Base-by-base conservation (phyloP, 2,113 vertebrate species). In the Uria aalge region DNA sequence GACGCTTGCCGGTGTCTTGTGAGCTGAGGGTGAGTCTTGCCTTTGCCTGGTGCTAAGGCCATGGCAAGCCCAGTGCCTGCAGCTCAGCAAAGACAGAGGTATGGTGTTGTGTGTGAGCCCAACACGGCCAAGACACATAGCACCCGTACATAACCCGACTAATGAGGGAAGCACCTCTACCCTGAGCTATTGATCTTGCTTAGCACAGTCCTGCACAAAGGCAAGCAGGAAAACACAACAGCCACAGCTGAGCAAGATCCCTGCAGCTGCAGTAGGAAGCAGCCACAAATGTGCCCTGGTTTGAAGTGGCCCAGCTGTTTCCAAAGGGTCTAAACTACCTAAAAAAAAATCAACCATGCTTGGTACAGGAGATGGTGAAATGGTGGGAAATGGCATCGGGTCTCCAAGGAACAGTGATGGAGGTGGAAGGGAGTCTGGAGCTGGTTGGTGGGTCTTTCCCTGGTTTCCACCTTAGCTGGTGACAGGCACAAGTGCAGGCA, bases 121-220 rank as follows among this genome's bases (percentile, higher is more conserved):
- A 32, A 12, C 40, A 14, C 30, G 9, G 43, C 41, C 1, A 5
- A 74, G 64, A 38, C 15, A 67, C 6, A 3, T 26, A 34, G 36
- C 56, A 83, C 1, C 26, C 10, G 1, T 5, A 15, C 3, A 15
- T 38, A 60, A 45, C 11, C 45, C 2, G 1, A 7, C 16, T 17
- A 5, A 72, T 6, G 48, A 79, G 53, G 43, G 27, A 72, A 75
- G 36, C 48, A 36, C 11, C 48, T 22, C 73, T 50, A 3, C 63
- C 38, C 53, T 2, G 4, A 73, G 56, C 67, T 57, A 8, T 3
- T 57, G 56, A 62, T 52, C 11, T 59, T 59, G 18, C 47, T 34
- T 8, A 68, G 45, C 0, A 0, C 47, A 43, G 24, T 9, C 12
- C 67, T 55, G 52, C 14, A 67, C 22, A 23, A 47, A 89, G 48